A percentile compares a stretch with the other conserved stretches of the same genome.
Conservation (phyloP, 2,888 invertebrate genomes). For the Prosopocoilus inquinatus region DNA sequence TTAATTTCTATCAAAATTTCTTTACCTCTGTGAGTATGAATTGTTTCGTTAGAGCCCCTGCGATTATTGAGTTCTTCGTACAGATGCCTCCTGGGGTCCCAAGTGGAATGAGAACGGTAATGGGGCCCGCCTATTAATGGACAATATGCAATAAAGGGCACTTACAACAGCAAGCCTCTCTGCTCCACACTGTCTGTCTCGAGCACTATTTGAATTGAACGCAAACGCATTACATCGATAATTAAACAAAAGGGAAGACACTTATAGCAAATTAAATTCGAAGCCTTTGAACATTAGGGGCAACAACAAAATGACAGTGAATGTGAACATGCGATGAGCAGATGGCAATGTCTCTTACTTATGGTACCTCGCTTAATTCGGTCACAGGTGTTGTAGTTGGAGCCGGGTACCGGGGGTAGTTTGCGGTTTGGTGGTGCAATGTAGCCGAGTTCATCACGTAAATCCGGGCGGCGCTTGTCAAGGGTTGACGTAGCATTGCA, state of each 20-base stretch:
- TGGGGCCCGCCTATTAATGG: slow-evolving; percentile 45
- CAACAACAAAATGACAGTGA: too few relatives aligned
- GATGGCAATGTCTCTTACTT: slow-evolving; percentile 31
- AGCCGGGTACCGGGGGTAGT: slow-evolving; percentile 87
- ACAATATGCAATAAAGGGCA: slow-evolving; percentile 18
- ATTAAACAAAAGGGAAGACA: too few relatives aligned
- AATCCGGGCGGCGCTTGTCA: slow-evolving; percentile 78
- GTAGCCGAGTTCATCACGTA: slow-evolving; percentile 87
- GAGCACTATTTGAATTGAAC: too few relatives aligned
- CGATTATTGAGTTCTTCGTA: slow-evolving; percentile 83
- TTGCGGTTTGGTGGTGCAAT: slow-evolving; percentile 92
- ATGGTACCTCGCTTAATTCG: slow-evolving; percentile 84
- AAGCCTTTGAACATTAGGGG: too few relatives aligned
- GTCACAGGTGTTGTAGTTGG: slow-evolving; percentile 92
- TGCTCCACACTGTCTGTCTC: not conserved
- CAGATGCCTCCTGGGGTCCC: slow-evolving; percentile 87
- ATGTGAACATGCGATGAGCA: slow-evolving; percentile 7
- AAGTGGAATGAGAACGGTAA: slow-evolving; percentile 68
- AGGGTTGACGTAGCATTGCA: slow-evolving; percentile 66
- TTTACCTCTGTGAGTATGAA: slow-evolving; percentile 57
- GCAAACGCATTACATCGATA: too few relatives aligned
- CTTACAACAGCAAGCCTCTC: slow-evolving; percentile 1
- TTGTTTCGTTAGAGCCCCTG: slow-evolving; percentile 67
- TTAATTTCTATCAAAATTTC: not conserved
- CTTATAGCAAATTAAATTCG: too few relatives aligned